Evolutionary conservation across 2,113 vertebrate genomes (phyloP).

Genomic region (Ovibos moschatus): DNA sequence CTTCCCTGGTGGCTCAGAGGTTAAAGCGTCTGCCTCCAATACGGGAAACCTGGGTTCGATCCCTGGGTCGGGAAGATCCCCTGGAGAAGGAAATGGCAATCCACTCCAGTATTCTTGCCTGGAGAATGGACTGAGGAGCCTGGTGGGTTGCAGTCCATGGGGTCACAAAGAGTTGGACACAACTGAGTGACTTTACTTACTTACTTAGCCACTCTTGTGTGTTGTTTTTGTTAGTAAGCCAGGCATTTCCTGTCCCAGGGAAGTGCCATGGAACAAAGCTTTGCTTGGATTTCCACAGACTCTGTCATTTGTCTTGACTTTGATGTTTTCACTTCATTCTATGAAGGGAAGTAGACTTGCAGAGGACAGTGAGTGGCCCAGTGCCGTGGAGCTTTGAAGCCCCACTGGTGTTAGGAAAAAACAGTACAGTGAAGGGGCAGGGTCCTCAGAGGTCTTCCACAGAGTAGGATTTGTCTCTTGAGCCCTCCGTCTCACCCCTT

Average conservation of each 20-base stretch:
- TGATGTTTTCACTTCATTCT: not conserved
- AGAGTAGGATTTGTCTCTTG: not conserved
- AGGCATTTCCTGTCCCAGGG: not conserved
- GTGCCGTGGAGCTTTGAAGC: not conserved
- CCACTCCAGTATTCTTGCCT: too few species aligned
- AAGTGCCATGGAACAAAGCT: not conserved
- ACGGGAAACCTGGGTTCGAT: too few species aligned
- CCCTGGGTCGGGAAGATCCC: too few species aligned
- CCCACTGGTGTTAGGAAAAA: not conserved
- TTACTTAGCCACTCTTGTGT: not conserved
- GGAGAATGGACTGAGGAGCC: too few species aligned
- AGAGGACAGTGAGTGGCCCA: not conserved
- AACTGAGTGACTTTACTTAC: too few species aligned
- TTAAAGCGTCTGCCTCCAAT: too few species aligned
- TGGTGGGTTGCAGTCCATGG: too few species aligned
- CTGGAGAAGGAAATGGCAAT: too few species aligned
- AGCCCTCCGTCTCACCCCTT: not conserved
- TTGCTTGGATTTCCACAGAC: not conserved
- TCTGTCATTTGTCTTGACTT: not conserved
- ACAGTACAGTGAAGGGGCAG: accelerated
- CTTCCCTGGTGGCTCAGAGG: too few species aligned
- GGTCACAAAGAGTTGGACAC: too few species aligned
- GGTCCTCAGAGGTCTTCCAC: not conserved
- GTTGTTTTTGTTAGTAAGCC: not conserved
- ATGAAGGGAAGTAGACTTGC: not conserved